Evolutionary conservation across 2,113 vertebrate genomes (phyloP).

Genomic region (Cisticola juncidis): DNA sequence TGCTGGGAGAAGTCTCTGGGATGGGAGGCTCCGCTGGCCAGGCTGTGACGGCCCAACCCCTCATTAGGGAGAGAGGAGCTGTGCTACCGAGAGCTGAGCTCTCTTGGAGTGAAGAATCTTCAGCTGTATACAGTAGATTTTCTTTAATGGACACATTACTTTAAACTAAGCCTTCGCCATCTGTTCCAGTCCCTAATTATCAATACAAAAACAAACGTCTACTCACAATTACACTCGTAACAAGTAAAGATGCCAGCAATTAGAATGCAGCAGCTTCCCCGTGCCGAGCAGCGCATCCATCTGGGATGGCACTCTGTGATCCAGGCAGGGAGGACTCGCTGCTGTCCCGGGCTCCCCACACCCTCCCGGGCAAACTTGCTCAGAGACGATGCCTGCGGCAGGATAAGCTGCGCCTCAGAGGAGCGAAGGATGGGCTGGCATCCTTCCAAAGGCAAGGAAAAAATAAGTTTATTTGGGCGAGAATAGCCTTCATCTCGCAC

Average conservation of each 20-base stretch:
- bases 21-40: neutral
- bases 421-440: neutral
- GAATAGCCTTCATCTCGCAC: neutral
- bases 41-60: neutral
- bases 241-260: slow-evolving; percentile 75
- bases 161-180: slow-evolving; percentile 76
- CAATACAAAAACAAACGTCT: slow-evolving; percentile 78
- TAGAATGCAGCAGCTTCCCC: slow-evolving; percentile 70
- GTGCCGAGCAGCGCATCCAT: slow-evolving; percentile 30
- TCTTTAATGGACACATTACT: slow-evolving; percentile 77
- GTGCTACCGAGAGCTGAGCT: neutral
- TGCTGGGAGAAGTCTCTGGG: rapidly evolving
- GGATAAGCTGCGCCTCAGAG: neutral
- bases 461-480: neutral
- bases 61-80: neutral
- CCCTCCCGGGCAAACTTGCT: neutral
- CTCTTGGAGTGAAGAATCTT: slow-evolving; percentile 62
- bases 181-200: slow-evolving; percentile 79
- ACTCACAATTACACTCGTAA: slow-evolving; percentile 77
- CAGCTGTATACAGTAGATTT: slow-evolving; percentile 74
- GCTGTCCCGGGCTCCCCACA: neutral
- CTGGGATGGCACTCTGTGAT: slow-evolving; percentile 34
- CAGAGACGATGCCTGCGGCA: neutral
- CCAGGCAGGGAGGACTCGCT: neutral
- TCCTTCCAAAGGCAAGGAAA: neutral